Evolutionary conservation across 2,888 invertebrate genomes (phyloP), one percentile per base, ranked within the genome.

Genomic region (Oscheius sp.): DNA sequence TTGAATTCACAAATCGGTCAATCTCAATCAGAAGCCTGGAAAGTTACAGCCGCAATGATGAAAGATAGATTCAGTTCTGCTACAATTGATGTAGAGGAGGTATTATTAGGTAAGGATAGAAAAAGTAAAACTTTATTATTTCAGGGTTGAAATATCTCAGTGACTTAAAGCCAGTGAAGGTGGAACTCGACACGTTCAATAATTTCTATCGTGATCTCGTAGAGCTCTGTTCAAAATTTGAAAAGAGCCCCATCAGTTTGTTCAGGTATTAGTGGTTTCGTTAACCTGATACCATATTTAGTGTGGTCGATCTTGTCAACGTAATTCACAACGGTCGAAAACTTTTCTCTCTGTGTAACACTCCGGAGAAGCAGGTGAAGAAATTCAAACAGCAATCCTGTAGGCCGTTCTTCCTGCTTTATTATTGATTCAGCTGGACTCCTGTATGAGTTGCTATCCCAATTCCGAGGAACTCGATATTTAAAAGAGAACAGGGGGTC

Each of bases 61-160:
- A 57, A 73, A 2, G 77, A 77, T 36, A 32, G 62, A 20, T 62
- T 62, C 33, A 62, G 49, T 33, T 62, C 49, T 9, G 45, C 47
- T 26, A 49, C 62, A 1, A 49, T 62, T 9, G 77, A 77, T 41
- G 73, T 73, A 0, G 77, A 74, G 22, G 77, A 77, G 56, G 67
- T 74, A 32, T 17, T 77, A 32, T 41, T 77, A 8, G 77, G 59
- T 59, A 38, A 1, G 24, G 1, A 38, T 20, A 2, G n/a, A n/a
- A n/a, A n/a, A n/a, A n/a, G 14, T 49, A n/a, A 49, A 49, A 22
- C 17, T 49, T 17, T 49, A 24, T 22, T 22, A 17, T 26, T 59
- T 41, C 28, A 59, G 59, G 74, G 9, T 38, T 77, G 41, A 77
- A 77, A 56, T 77, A 77, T 33, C 68, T 77, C 28, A 70, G 70